Base-by-base conservation (phyloP, 1,140 invertebrate species). In the Lordiphosa mommai region DNA sequence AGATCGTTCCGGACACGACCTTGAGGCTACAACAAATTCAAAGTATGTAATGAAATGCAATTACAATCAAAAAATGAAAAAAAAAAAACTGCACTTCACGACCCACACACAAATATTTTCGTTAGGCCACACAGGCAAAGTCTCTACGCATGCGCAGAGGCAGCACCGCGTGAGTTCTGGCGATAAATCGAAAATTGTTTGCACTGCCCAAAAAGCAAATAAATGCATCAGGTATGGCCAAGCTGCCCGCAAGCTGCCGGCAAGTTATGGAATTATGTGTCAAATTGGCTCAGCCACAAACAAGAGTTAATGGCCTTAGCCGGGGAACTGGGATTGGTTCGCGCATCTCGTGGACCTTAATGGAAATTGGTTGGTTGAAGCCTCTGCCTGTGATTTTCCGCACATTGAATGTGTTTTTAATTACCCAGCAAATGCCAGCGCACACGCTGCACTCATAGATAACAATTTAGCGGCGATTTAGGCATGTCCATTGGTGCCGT, bases 391-490 rank as follows among this genome's bases (percentile, higher is more conserved):
- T 84, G 77, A 85, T 84, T 84, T 84, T 84, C 72, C 79, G 68
- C 77, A 84, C 77, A 85, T 84, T 84, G 77, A 84, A 84, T 84
- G 77, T 72, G 66, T 84, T 84, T 84, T 84, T 84, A 84, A 84
- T 84, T 84, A 84, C 77, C 77, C 29, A 51, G 47, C 67, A 70
- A 76, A 84, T 77, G 77, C 77, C 77, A 64, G 67, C 77, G 63
- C 76, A 82, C 66, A 82, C 67, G 67, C 79, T 61, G 77, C 76
- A 84, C 77, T 84, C 79, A 74, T 84, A 85, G 77, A 85, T 84
- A 84, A 84, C 77, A 84, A 84, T 84, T 84, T 84, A 77, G 79
- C 64, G 51, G 77, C 77, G 79, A 84, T 84, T 84, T 85, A 84
- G 77, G 72, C 77, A 84, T 71, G 71, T 84, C 71, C 70, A 72